These are phyloP conservation scores for Peromyscus maniculatus DNA, from an alignment of 2,113 vertebrate species.

Conservation along the genomic window DNA sequence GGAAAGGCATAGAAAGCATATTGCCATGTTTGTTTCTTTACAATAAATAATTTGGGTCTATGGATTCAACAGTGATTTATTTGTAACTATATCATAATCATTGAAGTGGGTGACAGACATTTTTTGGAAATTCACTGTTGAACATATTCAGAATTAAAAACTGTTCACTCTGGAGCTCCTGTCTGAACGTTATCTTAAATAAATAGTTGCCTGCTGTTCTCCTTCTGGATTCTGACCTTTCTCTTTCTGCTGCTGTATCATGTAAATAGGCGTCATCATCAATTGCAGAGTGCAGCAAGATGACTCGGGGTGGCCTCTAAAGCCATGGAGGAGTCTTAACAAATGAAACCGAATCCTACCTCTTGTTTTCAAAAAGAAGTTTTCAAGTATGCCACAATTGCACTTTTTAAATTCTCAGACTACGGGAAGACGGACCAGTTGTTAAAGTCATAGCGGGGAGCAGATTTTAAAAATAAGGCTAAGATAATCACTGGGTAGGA, in stretches of 20 bases:
- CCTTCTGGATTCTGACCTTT: conserved; percentile 68
- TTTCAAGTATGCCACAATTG: neutral
- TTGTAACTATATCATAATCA: conserved; percentile 75
- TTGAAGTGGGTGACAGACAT: conserved; percentile 72
- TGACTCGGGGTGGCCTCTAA: neutral
- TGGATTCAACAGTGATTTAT: conserved; percentile 74
- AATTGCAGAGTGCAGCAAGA: neutral
- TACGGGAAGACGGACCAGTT: neutral
- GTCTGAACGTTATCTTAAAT: conserved; percentile 52
- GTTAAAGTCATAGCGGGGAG: conserved; percentile 13
- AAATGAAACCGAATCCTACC: conserved; percentile 54
- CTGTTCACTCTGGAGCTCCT: conserved; percentile 30
- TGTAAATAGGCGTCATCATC: neutral
- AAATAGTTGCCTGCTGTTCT: conserved; percentile 51
- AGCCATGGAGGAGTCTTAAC: conserved; percentile 42
- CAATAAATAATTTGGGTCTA: conserved; percentile 74
- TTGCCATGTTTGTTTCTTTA: conserved; percentile 82
- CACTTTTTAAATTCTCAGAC: conserved; percentile 41
- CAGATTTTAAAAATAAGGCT: neutral
- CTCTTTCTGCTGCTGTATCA: conserved; percentile 1
- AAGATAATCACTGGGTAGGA: neutral
- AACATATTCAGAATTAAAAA: conserved; percentile 63
- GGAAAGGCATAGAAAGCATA: conserved; percentile 82
- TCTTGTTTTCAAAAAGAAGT: neutral
- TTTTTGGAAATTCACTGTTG: conserved; percentile 59